phyloP scores from a whole-genome alignment of 2,113 vertebrate genomes.

The Lathamus discolor region DNA sequence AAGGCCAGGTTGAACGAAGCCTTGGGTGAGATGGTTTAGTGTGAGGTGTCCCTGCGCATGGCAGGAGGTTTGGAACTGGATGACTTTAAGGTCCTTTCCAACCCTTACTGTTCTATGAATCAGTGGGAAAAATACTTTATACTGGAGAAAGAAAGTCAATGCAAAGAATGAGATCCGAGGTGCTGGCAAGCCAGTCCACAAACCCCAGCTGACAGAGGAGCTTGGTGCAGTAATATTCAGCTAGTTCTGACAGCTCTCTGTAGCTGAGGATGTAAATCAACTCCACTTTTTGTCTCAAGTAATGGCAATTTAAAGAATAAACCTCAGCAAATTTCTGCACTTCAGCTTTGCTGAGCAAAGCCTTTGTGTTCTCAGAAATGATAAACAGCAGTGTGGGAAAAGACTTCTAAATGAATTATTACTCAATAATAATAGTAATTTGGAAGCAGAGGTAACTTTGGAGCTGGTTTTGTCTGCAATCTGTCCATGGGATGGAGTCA shows the following conservation, averaged over 20 bases:
- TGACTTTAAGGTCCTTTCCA: no score
- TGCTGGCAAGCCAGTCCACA: background rate
- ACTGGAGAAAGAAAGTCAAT: background rate
- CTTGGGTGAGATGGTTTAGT: no score
- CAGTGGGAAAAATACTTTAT: background rate
- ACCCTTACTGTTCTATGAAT: no score
- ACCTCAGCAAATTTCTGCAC: slow-evolving; percentile 30
- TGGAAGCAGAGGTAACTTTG: background rate
- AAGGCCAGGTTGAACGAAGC: no score
- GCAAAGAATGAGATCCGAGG: background rate
- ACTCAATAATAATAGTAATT: background rate
- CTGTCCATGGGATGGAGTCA: background rate
- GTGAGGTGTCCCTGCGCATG: no score
- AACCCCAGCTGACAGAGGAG: background rate
- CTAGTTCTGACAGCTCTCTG: background rate
- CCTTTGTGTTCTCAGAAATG: background rate
- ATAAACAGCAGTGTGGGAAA: slow-evolving; percentile 31
- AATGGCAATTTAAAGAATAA: slow-evolving; percentile 12
- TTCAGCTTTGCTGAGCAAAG: background rate
- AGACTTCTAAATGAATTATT: slow-evolving; percentile 6
- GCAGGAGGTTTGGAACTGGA: no score
- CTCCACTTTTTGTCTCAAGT: slow-evolving; percentile 4
- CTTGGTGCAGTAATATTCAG: background rate
- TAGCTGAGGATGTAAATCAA: slow-evolving; percentile 24
- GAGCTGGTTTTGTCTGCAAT: background rate